A percentile compares a stretch with the other conserved stretches of the same genome.
Conservation (phyloP, 2,888 invertebrate species). For the Brachyopa scutellaris region DNA sequence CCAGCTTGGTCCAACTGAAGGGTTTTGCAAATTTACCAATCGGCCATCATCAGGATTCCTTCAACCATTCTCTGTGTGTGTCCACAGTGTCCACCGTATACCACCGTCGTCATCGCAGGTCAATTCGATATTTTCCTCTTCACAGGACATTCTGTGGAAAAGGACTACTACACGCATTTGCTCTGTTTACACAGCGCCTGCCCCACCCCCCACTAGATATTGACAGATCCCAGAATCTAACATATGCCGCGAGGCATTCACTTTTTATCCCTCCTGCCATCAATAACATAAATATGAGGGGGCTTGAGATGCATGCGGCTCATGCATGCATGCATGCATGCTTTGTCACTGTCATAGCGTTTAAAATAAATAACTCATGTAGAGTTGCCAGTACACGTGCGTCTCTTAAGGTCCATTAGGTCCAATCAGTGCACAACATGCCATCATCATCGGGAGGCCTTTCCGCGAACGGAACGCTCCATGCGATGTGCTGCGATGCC, state of each 20-base stretch:
- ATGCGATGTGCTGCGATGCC: not conserved
- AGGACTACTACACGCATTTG: constrained; percentile 51
- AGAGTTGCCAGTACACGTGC: constrained; percentile 33
- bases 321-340: constrained; percentile 44
- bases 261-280: constrained; percentile 45
- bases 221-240: constrained; percentile 54
- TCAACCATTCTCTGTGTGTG: not conserved
- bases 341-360: constrained; percentile 69
- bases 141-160: constrained; percentile 35
- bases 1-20: constrained; percentile 57
- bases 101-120: constrained; percentile 10
- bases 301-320: constrained; percentile 46
- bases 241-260: constrained; percentile 38
- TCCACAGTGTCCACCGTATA: too few species aligned
- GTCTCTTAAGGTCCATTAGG: constrained; percentile 69
- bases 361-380: constrained; percentile 71
- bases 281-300: constrained; percentile 62
- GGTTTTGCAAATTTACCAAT: constrained; percentile 71
- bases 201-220: constrained; percentile 31
- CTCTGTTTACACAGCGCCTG: constrained; percentile 20
- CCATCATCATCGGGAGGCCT: constrained; percentile 36
- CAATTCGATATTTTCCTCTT: constrained; percentile 55
- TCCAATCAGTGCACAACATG: constrained; percentile 59
- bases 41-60: constrained; percentile 57
- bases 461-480: constrained; percentile 25